Conservation (phyloP, 1,140 invertebrate species). For the Limonius californicus region DNA sequence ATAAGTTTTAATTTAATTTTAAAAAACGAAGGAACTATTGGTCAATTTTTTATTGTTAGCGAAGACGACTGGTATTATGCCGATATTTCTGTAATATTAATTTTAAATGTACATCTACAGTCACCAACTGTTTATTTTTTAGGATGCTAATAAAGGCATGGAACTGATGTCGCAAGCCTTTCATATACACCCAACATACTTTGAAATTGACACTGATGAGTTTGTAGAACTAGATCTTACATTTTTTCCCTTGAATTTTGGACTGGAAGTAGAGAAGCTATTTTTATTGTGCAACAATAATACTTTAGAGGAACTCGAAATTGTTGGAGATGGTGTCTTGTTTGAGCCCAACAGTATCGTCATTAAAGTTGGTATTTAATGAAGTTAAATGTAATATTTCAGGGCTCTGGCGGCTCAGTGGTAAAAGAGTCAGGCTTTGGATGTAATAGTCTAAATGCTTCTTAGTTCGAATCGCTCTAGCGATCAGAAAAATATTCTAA, state of each 20-base stretch:
- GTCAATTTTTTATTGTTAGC: constrained; percentile 34
- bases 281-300: constrained; percentile 34
- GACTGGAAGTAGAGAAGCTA: constrained; percentile 27
- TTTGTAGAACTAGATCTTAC: constrained; percentile 29
- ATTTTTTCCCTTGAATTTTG: constrained; percentile 27
- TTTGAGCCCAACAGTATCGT: constrained; percentile 27
- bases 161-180: constrained; percentile 25
- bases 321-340: constrained; percentile 32
- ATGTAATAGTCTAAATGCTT: too few species aligned
- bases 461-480: too few species aligned
- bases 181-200: constrained; percentile 34
- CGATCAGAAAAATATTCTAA: too few species aligned
- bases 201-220: constrained; percentile 30
- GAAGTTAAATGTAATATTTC: neutral
- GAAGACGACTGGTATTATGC: constrained; percentile 32
- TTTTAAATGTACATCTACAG: neutral
- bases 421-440: too few species aligned
- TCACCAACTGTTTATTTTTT: constrained; percentile 18
- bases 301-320: constrained; percentile 30
- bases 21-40: constrained; percentile 31
- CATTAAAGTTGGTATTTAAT: constrained; percentile 11
- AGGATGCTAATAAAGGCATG: constrained; percentile 24
- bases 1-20: constrained; percentile 27
- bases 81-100: neutral
- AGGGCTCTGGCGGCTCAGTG: too few species aligned